A percentile compares a stretch with the other conserved stretches of the same genome.
Conservation (phyloP, 2,888 invertebrate genomes). For the Ochlodes sylvanus region DNA sequence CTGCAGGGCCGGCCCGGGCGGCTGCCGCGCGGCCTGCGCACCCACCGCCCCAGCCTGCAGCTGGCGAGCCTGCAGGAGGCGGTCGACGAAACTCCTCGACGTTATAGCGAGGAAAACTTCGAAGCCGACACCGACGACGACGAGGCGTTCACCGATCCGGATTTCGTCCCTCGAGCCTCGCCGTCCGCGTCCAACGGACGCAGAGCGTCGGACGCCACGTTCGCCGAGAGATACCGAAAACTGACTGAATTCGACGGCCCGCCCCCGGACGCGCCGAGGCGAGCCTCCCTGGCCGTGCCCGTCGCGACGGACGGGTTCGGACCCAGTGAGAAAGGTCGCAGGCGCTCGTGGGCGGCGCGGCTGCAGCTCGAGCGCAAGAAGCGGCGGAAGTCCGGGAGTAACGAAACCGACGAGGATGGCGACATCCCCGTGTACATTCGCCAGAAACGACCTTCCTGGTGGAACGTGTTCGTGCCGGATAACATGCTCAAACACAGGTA, state of each 20-base stretch:
- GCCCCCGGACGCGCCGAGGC: constrained; percentile 72
- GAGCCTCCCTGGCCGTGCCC: constrained; percentile 76
- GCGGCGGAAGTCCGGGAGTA: constrained; percentile 82
- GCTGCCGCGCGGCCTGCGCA: constrained; percentile 62
- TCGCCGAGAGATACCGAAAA: constrained; percentile 77
- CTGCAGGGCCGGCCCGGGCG: constrained; percentile 68
- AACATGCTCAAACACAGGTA: constrained; percentile 89
- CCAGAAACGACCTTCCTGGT: constrained; percentile 93
- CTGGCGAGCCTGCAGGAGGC: constrained; percentile 78
- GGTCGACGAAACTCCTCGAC: constrained; percentile 72
- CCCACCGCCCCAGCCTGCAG: constrained; percentile 74
- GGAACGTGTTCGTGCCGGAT: constrained; percentile 94
- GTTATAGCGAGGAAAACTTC: constrained; percentile 72
- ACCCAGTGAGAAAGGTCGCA: constrained; percentile 81
- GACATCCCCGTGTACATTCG: constrained; percentile 79
- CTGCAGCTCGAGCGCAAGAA: constrained; percentile 82
- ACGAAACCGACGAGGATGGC: constrained; percentile 74
- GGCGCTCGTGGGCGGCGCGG: constrained; percentile 86
- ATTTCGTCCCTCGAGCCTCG: constrained; percentile 56
- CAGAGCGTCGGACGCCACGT: constrained; percentile 76
- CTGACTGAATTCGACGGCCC: constrained; percentile 75
- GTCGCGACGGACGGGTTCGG: constrained; percentile 65
- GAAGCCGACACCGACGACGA: constrained; percentile 73
- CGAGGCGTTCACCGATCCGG: constrained; percentile 67
- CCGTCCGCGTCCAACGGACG: constrained; percentile 69